Conservation (phyloP, 2,113 vertebrate genomes). For the Abramis brama region DNA sequence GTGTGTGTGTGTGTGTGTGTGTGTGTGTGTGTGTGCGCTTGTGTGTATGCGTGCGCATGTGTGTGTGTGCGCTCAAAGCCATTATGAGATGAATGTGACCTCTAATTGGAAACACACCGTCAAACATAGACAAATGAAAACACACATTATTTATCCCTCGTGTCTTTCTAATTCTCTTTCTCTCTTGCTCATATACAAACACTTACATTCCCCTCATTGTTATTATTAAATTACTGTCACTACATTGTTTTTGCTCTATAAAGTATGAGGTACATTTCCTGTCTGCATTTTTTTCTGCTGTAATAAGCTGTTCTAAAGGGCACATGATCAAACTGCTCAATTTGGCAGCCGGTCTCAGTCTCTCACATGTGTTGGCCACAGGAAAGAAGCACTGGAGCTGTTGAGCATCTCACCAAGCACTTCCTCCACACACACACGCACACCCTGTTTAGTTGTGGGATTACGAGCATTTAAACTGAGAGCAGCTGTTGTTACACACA, state of each 20-base stretch:
- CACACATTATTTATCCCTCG: constrained; percentile 24
- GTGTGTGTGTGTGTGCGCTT: background rate
- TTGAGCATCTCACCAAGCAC: constrained; percentile 27
- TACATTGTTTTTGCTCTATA: constrained; percentile 30
- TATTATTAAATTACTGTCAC: constrained; percentile 34
- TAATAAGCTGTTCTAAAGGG: constrained; percentile 31
- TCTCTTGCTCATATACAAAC: background rate
- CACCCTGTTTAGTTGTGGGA: constrained; percentile 17
- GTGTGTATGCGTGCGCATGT: too few relatives aligned
- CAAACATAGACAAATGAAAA: constrained; percentile 51
- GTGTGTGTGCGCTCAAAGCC: constrained; percentile 50
- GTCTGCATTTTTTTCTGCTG: background rate
- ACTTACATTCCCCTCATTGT: constrained; percentile 5
- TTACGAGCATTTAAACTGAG: constrained; percentile 22
- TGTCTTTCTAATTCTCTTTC: constrained; percentile 9
- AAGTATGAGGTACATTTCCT: constrained; percentile 35
- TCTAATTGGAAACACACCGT: constrained; percentile 71
- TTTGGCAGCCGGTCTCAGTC: constrained; percentile 55
- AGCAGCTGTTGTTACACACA: constrained; percentile 18
- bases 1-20: constrained; percentile 25
- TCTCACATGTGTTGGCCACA: constrained; percentile 59
- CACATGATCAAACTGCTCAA: constrained; percentile 53
- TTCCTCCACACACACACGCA: constrained; percentile 45
- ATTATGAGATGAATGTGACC: constrained; percentile 70
- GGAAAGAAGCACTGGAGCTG: constrained; percentile 48